Evolutionary conservation across 1,140 invertebrate genomes (phyloP), one percentile per base, ranked within the genome.

Genomic region (Panagrolaimus sp.): DNA sequence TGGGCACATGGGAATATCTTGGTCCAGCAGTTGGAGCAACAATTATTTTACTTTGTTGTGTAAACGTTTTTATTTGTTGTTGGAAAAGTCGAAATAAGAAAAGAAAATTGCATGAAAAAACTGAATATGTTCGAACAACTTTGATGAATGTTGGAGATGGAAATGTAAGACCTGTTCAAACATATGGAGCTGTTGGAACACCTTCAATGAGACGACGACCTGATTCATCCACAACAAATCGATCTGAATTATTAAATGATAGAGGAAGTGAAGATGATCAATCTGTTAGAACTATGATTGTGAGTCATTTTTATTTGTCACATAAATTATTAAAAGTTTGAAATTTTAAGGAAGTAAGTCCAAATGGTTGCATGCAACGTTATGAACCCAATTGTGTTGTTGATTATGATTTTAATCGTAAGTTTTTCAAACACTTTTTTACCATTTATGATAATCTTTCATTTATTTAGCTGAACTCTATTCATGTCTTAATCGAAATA

Each of bases 281-380:
- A 63, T 81, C 78, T n/a, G 80, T 78, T 14, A 47, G 80, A 52
- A 81, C 79, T 10, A 83, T 81, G 70, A 81, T 81, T 76, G 78
- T 80, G 58, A 66, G 75, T 71, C 52, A 58, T 58, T 58, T 38
- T 38, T 38, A 38, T 7, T 38, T 4, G 32, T 38, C 7, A 4
- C 7, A 4, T 38, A 7, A 38, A 38, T 38, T 9, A 21, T 62
- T 4, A 14, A 26, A 43, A 26, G 12, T 76, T 21, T 32, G 7
- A 43, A 65, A 12, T 71, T 70, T 77, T 73, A 26, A 76, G 75
- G 76, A 77, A 72, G 76, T 77, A 32, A 78, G 67, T 55, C 76
- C 76, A 12, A 77, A 77, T 65, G 74, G 74, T 0, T 69, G 65
- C 32, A 67, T 77, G 62, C 76, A 77, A 48, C 75, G 72, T 21